Percentiles rank a stretch among this genome's conserved stretches.
These are phyloP conservation scores for Drosophila nikananu DNA, from an alignment of 1,140 invertebrate species.

Conservation along the genomic window DNA sequence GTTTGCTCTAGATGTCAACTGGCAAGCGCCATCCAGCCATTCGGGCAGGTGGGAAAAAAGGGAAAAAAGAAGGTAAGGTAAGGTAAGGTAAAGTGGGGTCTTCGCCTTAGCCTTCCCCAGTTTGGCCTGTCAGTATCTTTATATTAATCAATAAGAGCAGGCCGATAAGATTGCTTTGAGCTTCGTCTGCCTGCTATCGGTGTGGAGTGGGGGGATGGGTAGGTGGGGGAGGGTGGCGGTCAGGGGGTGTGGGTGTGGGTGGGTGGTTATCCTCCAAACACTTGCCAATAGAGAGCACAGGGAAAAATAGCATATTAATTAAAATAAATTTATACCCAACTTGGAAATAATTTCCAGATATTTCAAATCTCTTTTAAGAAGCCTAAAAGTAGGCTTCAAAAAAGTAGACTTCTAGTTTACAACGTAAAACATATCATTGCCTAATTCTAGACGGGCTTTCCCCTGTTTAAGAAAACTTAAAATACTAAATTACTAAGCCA, in stretches of 20 bases:
- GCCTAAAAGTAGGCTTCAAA: no score
- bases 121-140: conserved; percentile 64
- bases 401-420: no score
- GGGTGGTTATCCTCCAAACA: conserved; percentile 10
- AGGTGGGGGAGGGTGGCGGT: neutral
- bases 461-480: no score
- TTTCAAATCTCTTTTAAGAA: no score
- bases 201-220: neutral
- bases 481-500: no score
- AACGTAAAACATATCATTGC: no score
- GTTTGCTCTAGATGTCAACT: conserved; percentile 57
- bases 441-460: no score
- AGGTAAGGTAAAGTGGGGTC: conserved; percentile 6
- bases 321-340: no score
- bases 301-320: neutral
- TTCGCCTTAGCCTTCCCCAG: conserved; percentile 22
- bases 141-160: conserved; percentile 80
- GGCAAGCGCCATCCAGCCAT: conserved; percentile 57
- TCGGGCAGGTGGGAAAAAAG: neutral
- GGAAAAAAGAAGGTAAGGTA: neutral
- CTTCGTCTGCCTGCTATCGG: conserved; percentile 38
- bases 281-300: neutral
- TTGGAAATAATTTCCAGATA: no score
- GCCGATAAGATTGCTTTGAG: conserved; percentile 63
- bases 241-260: conserved; percentile 7